Conservation (phyloP, 2,797 vertebrate species). For the Kryptolebias ocellatus region DNA sequence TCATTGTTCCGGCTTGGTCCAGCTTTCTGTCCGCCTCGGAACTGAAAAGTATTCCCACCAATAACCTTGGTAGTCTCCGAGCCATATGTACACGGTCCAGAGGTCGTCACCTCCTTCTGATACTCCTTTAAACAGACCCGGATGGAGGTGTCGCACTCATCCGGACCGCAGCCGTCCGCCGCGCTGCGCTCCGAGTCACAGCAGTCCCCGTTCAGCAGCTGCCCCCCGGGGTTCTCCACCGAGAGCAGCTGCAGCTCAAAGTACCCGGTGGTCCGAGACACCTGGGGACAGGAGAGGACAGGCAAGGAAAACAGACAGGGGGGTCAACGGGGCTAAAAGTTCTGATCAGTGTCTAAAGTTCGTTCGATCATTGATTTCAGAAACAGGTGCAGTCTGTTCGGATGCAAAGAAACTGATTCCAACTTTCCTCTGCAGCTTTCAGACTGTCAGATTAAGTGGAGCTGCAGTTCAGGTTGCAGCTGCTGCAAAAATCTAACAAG, state of each 20-base stretch:
- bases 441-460: too few relatives aligned
- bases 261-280: conserved; percentile 89
- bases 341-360: not conserved
- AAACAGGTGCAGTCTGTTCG: too few relatives aligned
- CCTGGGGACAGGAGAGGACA: conserved; percentile 78
- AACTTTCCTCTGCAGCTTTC: too few relatives aligned
- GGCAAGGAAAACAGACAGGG: not conserved
- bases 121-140: conserved; percentile 95
- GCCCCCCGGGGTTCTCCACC: conserved; percentile 89
- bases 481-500: not conserved
- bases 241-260: conserved; percentile 93
- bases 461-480: conserved; percentile 11
- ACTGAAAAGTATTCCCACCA: conserved; percentile 93
- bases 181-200: conserved; percentile 85
- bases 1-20: conserved; percentile 79
- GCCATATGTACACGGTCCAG: conserved; percentile 89
- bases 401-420: too few relatives aligned
- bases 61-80: conserved; percentile 89
- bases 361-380: not conserved
- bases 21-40: conserved; percentile 77
- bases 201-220: conserved; percentile 90
- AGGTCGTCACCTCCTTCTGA: conserved; percentile 88
- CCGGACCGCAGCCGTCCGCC: conserved; percentile 81
- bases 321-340: not conserved
- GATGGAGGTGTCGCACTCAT: conserved; percentile 94